Evolutionary conservation across 2,888 invertebrate genomes (phyloP).

Genomic region (Cetonia aurata): DNA sequence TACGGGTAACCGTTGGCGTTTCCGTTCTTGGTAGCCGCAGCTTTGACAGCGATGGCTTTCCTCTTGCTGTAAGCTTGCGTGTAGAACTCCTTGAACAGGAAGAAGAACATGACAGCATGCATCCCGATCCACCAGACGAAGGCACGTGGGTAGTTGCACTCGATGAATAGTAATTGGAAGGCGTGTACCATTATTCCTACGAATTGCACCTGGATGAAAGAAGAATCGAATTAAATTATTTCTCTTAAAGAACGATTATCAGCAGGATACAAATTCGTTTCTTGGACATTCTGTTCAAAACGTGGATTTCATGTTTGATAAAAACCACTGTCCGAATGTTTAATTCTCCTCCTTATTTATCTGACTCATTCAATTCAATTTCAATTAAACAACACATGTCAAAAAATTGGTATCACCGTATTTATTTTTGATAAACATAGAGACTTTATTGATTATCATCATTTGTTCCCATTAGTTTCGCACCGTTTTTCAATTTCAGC

Average conservation of each 20-base stretch:
- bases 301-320: slow-evolving; percentile 4
- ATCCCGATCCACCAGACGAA: slow-evolving; percentile 97
- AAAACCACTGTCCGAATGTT: neutral
- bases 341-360: too few relatives aligned
- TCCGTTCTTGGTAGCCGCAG: slow-evolving; percentile 50
- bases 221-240: slow-evolving; percentile 8
- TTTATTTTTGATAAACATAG: too few relatives aligned
- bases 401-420: too few relatives aligned
- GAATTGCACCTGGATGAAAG: slow-evolving; percentile 81
- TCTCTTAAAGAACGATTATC: too few relatives aligned
- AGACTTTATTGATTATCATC: too few relatives aligned
- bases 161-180: slow-evolving; percentile 90
- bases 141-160: slow-evolving; percentile 93
- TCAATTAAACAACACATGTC: too few relatives aligned
- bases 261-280: too few relatives aligned
- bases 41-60: slow-evolving; percentile 46
- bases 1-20: slow-evolving; percentile 56
- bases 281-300: neutral
- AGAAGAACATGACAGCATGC: slow-evolving; percentile 96
- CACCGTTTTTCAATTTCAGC: too few relatives aligned
- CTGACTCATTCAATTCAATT: too few relatives aligned
- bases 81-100: slow-evolving; percentile 96
- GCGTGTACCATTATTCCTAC: slow-evolving; percentile 92
- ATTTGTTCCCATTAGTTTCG: too few relatives aligned
- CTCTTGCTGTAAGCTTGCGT: slow-evolving; percentile 76